These are phyloP conservation scores for Macrosoma leucophasiata DNA, from an alignment of 2,888 invertebrate genomes.

Conservation along the genomic window DNA sequence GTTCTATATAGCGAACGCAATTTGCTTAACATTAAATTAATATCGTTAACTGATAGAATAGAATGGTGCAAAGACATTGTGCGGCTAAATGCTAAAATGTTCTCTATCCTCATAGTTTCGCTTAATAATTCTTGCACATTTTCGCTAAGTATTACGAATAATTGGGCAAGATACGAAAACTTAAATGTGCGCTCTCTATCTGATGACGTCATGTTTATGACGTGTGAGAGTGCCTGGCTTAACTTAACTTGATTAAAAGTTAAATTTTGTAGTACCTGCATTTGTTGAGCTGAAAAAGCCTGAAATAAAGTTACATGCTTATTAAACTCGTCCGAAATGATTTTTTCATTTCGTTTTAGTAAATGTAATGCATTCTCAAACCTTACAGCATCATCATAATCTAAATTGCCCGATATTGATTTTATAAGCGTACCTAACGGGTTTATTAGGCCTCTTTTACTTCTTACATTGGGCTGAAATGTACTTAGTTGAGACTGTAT, in stretches of 20 bases:
- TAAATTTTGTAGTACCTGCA: not conserved
- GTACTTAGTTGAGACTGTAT: conserved; percentile 1
- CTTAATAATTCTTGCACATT: conserved; percentile 4
- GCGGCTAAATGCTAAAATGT: conserved; percentile 8
- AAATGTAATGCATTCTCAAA: conserved; percentile 3
- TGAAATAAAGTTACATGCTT: conserved; percentile 1
- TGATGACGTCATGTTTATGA: no score
- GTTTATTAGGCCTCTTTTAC: conserved; percentile 1
- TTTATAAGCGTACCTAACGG: conserved; percentile 3
- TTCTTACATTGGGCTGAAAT: not conserved
- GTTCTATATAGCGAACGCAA: not conserved
- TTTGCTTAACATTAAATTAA: conserved; percentile 1
- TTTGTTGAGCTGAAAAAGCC: not conserved
- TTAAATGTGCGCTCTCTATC: no score
- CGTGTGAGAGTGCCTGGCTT: not conserved
- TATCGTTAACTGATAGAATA: conserved; percentile 4
- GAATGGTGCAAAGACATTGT: conserved; percentile 8
- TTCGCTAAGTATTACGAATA: no score
- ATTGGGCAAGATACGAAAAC: no score
- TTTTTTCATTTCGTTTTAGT: conserved; percentile 5
- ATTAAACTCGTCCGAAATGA: not conserved
- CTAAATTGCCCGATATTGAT: conserved; percentile 3
- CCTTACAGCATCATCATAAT: conserved; percentile 3
- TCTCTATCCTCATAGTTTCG: conserved; percentile 5
- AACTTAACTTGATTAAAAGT: not conserved